Conservation (phyloP, 2,888 invertebrate species). For the Oscheius sp. region DNA sequence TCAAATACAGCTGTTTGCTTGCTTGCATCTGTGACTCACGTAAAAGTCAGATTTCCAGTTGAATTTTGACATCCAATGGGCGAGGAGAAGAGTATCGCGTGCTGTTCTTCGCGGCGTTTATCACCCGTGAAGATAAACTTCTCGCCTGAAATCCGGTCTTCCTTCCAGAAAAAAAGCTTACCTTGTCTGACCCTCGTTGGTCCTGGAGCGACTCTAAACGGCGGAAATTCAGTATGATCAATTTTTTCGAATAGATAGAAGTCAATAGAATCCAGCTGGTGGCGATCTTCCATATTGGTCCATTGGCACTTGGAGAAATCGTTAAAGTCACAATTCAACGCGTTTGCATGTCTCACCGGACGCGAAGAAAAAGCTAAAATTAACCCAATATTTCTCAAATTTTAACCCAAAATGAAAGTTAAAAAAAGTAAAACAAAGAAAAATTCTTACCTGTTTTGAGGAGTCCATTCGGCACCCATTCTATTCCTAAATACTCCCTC, state of each 20-base stretch:
- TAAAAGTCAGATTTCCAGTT: constrained; percentile 67
- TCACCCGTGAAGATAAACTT: constrained; percentile 57
- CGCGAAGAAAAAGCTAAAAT: constrained; percentile 21
- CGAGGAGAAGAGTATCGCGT: constrained; percentile 62
- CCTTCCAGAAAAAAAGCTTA: neutral
- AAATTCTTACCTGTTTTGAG: constrained; percentile 47
- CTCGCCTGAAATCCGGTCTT: constrained; percentile 37
- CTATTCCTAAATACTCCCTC: constrained; percentile 67
- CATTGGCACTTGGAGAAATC: constrained; percentile 61
- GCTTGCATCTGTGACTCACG: constrained; percentile 43
- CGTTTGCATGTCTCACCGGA: constrained; percentile 58
- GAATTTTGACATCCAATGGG: constrained; percentile 67
- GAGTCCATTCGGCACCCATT: constrained; percentile 66
- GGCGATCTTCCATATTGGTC: constrained; percentile 59
- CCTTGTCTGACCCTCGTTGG: constrained; percentile 65
- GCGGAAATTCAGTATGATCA: constrained; percentile 68
- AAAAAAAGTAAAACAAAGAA: neutral
- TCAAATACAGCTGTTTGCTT: too few species aligned
- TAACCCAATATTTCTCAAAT: neutral
- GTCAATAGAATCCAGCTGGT: constrained; percentile 52
- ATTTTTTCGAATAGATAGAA: constrained; percentile 67
- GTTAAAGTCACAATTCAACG: constrained; percentile 66
- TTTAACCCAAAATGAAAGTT: constrained; percentile 5
- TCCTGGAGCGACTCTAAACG: constrained; percentile 65
- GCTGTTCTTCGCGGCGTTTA: constrained; percentile 61